A percentile compares a stretch with the other conserved stretches of the same genome.
Conservation (phyloP, 2,113 vertebrate species). For the Aptenodytes patagonicus region DNA sequence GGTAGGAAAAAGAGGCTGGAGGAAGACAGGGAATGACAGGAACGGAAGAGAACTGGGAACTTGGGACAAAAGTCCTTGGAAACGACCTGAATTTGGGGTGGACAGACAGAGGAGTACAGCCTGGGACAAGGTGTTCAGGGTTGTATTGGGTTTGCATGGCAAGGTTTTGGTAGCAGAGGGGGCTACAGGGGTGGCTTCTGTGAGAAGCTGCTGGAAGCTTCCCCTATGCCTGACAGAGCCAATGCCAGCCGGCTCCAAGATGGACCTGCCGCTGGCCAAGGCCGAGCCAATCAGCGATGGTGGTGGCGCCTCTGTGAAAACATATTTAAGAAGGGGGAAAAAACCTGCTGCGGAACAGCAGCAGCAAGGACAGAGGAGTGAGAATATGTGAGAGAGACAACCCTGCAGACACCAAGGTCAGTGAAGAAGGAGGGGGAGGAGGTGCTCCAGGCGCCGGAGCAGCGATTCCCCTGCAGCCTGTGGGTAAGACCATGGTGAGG, state of each 20-base stretch:
- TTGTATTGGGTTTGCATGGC: not conserved
- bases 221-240: not conserved
- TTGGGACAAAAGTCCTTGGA: not conserved
- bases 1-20: not conserved
- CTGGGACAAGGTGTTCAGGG: not conserved
- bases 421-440: too few relatives aligned
- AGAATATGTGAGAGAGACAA: not conserved
- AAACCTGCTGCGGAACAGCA: not conserved
- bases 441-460: not conserved
- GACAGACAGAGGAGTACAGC: not conserved
- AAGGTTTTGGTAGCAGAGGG: not conserved
- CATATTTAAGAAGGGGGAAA: not conserved
- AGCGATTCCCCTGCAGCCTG: not conserved
- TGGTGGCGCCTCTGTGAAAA: not conserved
- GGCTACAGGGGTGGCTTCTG: too few relatives aligned
- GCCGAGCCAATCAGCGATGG: accelerated
- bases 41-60: not conserved
- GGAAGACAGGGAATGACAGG: not conserved
- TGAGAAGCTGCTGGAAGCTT: not conserved
- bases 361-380: not conserved
- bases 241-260: not conserved
- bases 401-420: not conserved
- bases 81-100: not conserved
- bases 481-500: not conserved
- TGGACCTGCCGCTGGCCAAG: not conserved